Base-by-base conservation (phyloP, 2,797 vertebrate species). In the Leucoraja ocellata region DNA sequence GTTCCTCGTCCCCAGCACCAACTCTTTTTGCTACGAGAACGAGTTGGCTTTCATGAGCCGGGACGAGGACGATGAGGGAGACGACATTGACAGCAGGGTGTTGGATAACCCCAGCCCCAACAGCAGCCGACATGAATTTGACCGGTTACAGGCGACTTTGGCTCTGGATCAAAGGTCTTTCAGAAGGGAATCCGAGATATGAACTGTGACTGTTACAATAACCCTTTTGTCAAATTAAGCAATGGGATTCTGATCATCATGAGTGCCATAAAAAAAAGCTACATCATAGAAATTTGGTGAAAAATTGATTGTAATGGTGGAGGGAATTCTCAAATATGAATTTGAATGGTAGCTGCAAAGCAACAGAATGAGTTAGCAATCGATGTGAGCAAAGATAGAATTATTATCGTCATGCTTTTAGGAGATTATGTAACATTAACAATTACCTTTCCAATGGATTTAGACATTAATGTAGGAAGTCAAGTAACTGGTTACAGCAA, bases 151-250 rank as follows among this genome's bases (percentile, higher is more conserved):
- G 95, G 96, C 97, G 9, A 96, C 96, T 1, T 97, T 98, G 94
- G 95, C 96, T 0, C 95, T 98, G 91, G 98, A 99, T 94, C 98
- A 99, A 95, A 96, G 98, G 95, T 98, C 98, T 14, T 99, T 98
- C 95, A 97, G 98, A 76, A 97, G 99, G 95, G 99, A 99, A 95
- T 99, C 99, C 0, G 98, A 99, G 96, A 99, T 99, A 97, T 99
- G 98, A 99, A 96, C 94, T 88, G 93, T 94, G 94, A 91, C 65
- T 7, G 93, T 91, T 1, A 1, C 81, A 54, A 10, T 73, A 71
- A 74, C 39, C 36, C 25, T 92, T 92, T 73, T 46, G 93, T 95
- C 86, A 0, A 92, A 58, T 36, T 73, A 92, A 92, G 90, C 14
- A 74, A 92, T 28, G 68, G 65, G 73, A 58, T 76, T 54, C 39